Conservation (phyloP, 2,113 vertebrate species). For the Anas platyrhynchos region DNA sequence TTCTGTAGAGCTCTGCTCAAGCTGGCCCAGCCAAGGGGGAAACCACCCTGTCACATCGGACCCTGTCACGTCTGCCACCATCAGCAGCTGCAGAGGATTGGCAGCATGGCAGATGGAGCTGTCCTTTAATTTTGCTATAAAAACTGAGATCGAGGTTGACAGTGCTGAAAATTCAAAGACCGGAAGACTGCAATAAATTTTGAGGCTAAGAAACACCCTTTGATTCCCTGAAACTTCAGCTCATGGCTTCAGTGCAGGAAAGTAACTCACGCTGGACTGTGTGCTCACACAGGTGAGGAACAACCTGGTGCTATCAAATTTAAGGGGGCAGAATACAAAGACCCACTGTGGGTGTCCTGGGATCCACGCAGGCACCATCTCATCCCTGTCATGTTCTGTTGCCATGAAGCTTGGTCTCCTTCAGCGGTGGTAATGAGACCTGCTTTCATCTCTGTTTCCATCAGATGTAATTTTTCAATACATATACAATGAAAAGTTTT, state of each 20-base stretch:
- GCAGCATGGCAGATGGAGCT: neutral
- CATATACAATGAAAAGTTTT: neutral
- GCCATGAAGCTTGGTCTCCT: neutral
- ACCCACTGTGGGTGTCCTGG: neutral
- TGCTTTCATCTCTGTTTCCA: neutral
- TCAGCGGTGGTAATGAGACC: neutral
- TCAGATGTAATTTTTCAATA: neutral
- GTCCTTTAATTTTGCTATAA: neutral
- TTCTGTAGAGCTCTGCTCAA: neutral
- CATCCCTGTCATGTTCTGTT: neutral
- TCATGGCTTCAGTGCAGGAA: neutral
- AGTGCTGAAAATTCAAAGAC: neutral
- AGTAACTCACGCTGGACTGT: rapidly evolving
- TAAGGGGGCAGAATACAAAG: neutral
- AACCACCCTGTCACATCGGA: neutral
- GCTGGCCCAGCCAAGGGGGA: rapidly evolving
- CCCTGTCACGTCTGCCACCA: neutral
- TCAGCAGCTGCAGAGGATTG: neutral
- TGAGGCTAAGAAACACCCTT: neutral
- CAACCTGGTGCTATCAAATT: neutral
- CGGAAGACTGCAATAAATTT: neutral
- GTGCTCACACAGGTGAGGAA: neutral
- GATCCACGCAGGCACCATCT: neutral
- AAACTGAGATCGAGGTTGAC: neutral
- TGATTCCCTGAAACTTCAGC: neutral